phyloP scores from a whole-genome alignment of 2,888 invertebrate genomes.

The Chaitophorus viminalis region DNA sequence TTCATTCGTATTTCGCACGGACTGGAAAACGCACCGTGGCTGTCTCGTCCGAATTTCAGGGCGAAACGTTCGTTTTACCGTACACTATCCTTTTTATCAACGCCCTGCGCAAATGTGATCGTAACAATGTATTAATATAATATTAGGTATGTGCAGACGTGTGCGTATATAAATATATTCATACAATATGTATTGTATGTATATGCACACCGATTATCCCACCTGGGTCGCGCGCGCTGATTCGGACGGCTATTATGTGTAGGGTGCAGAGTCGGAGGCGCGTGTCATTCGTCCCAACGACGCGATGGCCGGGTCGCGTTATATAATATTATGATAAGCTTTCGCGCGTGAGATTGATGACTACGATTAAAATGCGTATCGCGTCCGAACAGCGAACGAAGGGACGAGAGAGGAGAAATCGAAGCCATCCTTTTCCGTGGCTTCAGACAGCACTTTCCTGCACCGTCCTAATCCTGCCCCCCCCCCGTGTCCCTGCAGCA shows the following conservation, averaged over 20 bases:
- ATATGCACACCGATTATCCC: slow-evolving; percentile 8
- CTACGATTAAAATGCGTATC: slow-evolving; percentile 53
- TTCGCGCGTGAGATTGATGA: slow-evolving; percentile 33
- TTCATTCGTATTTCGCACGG: neutral
- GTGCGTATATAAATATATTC: neutral
- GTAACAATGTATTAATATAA: no score
- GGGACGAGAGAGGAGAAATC: neutral
- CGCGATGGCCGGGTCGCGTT: neutral
- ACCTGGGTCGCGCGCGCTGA: slow-evolving; percentile 27
- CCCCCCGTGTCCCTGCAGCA: neutral
- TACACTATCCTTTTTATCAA: no score
- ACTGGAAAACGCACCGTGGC: no score
- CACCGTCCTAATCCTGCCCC: neutral
- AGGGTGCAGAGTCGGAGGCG: neutral
- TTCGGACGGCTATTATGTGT: neutral
- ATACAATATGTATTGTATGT: neutral
- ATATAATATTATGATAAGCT: neutral
- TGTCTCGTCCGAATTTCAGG: no score
- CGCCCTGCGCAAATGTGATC: neutral
- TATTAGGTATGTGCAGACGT: no score
- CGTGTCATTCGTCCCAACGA: no score
- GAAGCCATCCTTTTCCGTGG: neutral
- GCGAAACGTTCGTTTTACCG: no score
- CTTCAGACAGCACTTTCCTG: no score
- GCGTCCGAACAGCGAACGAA: slow-evolving; percentile 20